A percentile compares a stretch with the other conserved stretches of the same genome.
Conservation (phyloP, 2,797 vertebrate genomes). For the Anas flavirostris region DNA sequence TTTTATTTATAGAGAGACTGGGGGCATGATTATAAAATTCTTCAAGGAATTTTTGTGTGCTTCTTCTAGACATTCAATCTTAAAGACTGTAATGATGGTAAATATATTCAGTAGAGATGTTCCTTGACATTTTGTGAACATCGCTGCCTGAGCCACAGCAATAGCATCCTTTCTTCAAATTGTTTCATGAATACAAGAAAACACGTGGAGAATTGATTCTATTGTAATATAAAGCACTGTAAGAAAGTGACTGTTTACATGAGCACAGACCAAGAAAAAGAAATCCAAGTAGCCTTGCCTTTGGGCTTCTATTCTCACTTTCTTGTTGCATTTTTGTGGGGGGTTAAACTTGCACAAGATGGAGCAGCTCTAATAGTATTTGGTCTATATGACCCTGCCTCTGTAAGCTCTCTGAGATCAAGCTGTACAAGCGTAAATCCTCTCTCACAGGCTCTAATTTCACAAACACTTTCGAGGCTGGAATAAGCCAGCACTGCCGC, state of each 20-base stretch:
- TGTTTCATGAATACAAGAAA: background rate
- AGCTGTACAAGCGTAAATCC: background rate
- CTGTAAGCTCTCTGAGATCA: background rate
- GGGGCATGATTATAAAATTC: background rate
- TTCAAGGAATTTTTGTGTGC: background rate
- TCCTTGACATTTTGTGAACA: background rate
- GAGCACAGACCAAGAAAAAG: background rate
- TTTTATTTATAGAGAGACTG: background rate
- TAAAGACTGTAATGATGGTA: background rate
- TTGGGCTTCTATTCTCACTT: background rate
- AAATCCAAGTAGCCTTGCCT: background rate
- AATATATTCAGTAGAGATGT: background rate
- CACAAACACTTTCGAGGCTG: background rate
- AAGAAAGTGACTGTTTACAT: background rate
- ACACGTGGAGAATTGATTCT: background rate
- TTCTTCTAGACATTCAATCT: background rate
- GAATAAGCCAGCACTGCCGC: background rate
- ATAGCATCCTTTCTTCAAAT: background rate
- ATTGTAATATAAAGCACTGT: background rate
- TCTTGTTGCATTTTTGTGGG: background rate
- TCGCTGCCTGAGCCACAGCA: background rate
- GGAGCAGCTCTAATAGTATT: background rate
- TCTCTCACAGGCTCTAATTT: background rate
- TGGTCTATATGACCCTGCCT: background rate
- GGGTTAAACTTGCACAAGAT: background rate